Evolutionary conservation across 2,888 invertebrate species (phyloP), one percentile per base, ranked within the genome.

Genomic region (Drosophila differens): DNA sequence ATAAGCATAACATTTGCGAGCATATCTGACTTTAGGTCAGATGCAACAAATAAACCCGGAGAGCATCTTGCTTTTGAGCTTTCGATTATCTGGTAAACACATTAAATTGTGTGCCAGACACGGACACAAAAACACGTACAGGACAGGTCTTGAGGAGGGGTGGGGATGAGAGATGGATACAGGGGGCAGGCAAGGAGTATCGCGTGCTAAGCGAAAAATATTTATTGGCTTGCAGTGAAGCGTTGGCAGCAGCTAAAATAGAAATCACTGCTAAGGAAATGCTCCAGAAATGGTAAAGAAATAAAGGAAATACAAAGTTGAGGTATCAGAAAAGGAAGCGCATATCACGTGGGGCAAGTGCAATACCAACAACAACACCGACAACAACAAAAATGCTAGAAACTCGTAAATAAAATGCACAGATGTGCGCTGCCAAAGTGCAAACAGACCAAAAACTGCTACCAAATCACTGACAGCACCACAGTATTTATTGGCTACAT

Each of bases 71-170:
- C 74, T 82, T 76, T 80, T 81, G 78, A 85, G 86, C 76, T 85
- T 85, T 85, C 90, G 85, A 85, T 85, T 89, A 85, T 85, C 85
- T 89, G 65, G 90, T 85, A 89, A 85, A 85, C 90, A 89, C 90
- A 85, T 89, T 85, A 88, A 90, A 85, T 90, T 77, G 81, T 75
- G 86, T 83, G 89, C 81, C 90, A 88, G 81, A 76, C 70, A 75
- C 65, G 60, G 67, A 65, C 39, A 52, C 51, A 41, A 51, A 32
- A 51, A 28, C 60, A 53, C 61, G 49, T 37, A 53, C 69, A 66
- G 16, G 33, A 58, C 49, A 70, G 44, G 49, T 53, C 59, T 28
- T 44, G 30, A 37, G 58, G 66, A n/a, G n/a, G n/a, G 12, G 2
- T n/a, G 12, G 2, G n/a, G n/a, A 44, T 2, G 3, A 5, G 16